Evolutionary conservation across 2,797 vertebrate species (phyloP).

Genomic region (Amniataba percoides): DNA sequence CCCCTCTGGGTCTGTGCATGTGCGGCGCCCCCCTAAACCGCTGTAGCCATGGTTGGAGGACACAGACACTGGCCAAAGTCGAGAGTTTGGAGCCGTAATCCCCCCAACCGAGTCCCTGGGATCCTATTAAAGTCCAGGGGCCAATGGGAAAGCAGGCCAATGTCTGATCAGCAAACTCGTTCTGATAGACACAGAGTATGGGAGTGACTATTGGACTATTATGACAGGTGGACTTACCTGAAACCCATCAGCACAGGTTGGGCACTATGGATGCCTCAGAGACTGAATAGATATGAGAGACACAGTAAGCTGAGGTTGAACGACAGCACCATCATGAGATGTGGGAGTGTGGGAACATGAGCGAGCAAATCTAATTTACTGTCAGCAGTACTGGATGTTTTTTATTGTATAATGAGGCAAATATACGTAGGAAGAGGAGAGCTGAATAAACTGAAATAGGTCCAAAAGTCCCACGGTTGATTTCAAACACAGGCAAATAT

Average conservation of each 20-base stretch:
- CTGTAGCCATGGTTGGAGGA: constrained; percentile 82
- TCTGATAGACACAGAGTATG: constrained; percentile 65
- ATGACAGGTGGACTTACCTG: constrained; percentile 65
- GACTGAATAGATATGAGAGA: constrained; percentile 8
- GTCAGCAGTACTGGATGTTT: background rate
- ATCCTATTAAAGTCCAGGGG: constrained; percentile 87
- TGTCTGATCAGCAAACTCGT: constrained; percentile 87
- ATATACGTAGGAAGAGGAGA: background rate
- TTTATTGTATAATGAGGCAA: background rate
- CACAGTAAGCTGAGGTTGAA: constrained; percentile 10
- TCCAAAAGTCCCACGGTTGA: background rate
- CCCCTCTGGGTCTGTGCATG: constrained; percentile 60
- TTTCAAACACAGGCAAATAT: background rate
- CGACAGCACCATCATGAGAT: background rate
- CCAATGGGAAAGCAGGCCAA: constrained; percentile 87
- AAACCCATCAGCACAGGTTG: constrained; percentile 19
- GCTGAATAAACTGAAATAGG: background rate
- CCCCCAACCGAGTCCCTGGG: constrained; percentile 68
- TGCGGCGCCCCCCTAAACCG: constrained; percentile 78
- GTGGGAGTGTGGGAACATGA: background rate
- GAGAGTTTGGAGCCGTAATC: constrained; percentile 84
- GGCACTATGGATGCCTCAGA: background rate
- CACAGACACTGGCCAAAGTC: constrained; percentile 78
- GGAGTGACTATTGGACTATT: constrained; percentile 55
- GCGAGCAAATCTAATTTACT: background rate